These are phyloP conservation scores for Lasioglossum leucozonium DNA, from an alignment of 2,888 invertebrate species.

Conservation along the genomic window DNA sequence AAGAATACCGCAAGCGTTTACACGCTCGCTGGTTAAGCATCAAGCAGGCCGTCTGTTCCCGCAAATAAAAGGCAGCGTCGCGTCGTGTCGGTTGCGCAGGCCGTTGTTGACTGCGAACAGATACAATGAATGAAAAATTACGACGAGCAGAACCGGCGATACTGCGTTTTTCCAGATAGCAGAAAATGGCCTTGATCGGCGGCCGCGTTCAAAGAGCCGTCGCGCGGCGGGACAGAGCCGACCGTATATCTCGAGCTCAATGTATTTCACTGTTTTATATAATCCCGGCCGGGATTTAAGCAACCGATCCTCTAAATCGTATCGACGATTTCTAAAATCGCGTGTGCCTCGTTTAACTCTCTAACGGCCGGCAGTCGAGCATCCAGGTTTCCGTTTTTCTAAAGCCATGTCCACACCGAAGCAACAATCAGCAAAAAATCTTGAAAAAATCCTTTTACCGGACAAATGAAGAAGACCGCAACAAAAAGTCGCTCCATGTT, in stretches of 20 bases:
- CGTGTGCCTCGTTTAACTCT: background rate
- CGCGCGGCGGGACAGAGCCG: background rate
- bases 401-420: background rate
- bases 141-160: slow-evolving; percentile 6
- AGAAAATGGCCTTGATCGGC: background rate
- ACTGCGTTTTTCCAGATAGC: slow-evolving; percentile 4
- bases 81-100: background rate
- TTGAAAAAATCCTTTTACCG: background rate
- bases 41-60: background rate
- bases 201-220: background rate
- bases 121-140: slow-evolving; percentile 16
- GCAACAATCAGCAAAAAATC: background rate
- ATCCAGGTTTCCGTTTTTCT: background rate
- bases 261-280: background rate
- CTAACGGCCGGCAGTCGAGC: background rate
- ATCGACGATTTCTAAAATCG: background rate
- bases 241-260: background rate
- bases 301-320: background rate
- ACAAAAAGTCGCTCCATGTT: background rate
- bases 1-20: background rate
- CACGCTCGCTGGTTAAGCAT: background rate
- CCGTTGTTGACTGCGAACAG: slow-evolving; percentile 11
- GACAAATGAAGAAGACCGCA: background rate
- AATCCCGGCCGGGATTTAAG: background rate
- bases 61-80: background rate